phyloP scores from a whole-genome alignment of 2,113 vertebrate genomes.

The Osmerus mordax region DNA sequence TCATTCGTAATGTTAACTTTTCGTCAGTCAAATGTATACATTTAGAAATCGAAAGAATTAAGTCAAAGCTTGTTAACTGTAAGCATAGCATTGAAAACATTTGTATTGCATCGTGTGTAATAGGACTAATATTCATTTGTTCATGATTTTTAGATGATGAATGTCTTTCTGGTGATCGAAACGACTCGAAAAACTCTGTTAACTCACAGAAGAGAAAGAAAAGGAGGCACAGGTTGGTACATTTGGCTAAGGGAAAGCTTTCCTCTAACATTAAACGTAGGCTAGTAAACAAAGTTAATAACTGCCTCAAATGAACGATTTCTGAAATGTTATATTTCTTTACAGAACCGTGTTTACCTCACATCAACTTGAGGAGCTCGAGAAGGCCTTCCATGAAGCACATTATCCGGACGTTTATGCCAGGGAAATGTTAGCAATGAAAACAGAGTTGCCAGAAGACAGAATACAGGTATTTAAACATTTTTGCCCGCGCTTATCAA shows the following conservation, averaged over 20 bases:
- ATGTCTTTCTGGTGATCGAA: slow-evolving; percentile 76
- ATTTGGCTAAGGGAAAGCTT: neutral
- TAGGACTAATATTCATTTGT: neutral
- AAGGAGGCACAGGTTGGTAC: slow-evolving; percentile 82
- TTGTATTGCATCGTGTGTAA: neutral
- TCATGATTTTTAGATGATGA: slow-evolving; percentile 78
- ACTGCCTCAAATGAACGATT: neutral
- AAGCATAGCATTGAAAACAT: neutral
- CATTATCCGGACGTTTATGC: slow-evolving; percentile 96
- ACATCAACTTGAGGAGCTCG: slow-evolving; percentile 92
- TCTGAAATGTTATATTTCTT: neutral
- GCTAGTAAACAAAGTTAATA: neutral
- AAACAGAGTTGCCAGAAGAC: slow-evolving; percentile 93
- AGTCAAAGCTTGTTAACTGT: no score
- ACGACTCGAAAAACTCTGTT: slow-evolving; percentile 72
- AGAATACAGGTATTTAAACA: slow-evolving; percentile 82
- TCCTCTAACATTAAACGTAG: neutral
- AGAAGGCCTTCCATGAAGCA: slow-evolving; percentile 93
- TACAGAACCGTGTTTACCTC: slow-evolving; percentile 92
- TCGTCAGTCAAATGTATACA: no score
- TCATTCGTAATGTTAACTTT: no score
- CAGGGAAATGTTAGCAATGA: slow-evolving; percentile 92
- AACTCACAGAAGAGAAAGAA: slow-evolving; percentile 86
- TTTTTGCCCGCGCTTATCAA: no score
- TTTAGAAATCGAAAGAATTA: no score